Conservation (phyloP, 1,140 invertebrate species). For the Metaphire vulgaris region DNA sequence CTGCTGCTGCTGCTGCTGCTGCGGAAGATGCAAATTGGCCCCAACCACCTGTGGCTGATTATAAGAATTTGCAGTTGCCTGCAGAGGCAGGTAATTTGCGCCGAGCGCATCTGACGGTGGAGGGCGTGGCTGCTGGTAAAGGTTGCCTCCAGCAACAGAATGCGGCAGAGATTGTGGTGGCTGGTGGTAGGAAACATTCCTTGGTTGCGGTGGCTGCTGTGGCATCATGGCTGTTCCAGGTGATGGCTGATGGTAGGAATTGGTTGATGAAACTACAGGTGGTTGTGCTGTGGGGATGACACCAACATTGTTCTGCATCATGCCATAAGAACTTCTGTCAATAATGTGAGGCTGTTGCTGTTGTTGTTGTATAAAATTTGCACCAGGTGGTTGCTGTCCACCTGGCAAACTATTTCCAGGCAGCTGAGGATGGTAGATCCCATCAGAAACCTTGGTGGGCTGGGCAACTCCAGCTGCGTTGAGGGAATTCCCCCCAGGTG, state of each 20-base stretch:
- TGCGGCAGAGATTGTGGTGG: constrained; percentile 16
- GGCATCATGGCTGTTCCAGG: constrained; percentile 23
- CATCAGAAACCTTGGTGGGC: not conserved
- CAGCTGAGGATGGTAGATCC: not conserved
- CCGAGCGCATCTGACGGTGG: not conserved
- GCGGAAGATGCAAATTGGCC: not conserved
- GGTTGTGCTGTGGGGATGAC: not conserved
- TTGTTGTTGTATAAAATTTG: too few relatives aligned
- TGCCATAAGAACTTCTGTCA: too few relatives aligned
- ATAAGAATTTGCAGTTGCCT: not conserved
- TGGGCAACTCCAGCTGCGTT: not conserved
- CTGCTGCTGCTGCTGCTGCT: constrained; percentile 11
- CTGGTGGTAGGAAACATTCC: not conserved
- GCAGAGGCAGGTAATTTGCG: constrained; percentile 19
- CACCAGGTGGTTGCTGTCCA: too few relatives aligned
- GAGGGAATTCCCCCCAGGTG: not conserved
- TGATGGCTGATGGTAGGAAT: constrained; percentile 18
- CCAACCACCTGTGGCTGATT: constrained; percentile 7
- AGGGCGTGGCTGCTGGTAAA: not conserved
- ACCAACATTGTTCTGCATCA: too few relatives aligned
- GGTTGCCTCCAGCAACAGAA: not conserved
- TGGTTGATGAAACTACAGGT: not conserved
- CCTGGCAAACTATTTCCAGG: too few relatives aligned
- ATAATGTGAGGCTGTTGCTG: too few relatives aligned
- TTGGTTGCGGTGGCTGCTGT: constrained; percentile 21